Evolutionary conservation across 1,140 invertebrate genomes (phyloP).

Genomic region (Heliothis virescens): DNA sequence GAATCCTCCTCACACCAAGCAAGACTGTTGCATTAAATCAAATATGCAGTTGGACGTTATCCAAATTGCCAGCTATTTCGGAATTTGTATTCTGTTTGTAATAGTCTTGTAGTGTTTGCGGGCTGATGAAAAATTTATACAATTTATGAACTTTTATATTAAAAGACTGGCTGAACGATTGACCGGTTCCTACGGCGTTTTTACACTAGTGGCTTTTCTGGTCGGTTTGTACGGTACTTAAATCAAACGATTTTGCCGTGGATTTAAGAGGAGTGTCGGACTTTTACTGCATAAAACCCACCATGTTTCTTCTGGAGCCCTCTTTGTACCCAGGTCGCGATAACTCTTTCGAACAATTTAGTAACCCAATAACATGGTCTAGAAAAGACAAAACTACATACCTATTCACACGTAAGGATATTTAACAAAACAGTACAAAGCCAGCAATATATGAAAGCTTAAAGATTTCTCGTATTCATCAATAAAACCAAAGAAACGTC

Average conservation of each 20-base stretch:
- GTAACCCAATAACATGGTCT: too few species aligned
- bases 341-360: too few species aligned
- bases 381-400: not conserved
- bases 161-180: too few species aligned
- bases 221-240: too few species aligned
- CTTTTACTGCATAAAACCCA: too few species aligned
- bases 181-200: not conserved
- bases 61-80: slow-evolving; percentile 20
- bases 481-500: not conserved
- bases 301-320: too few species aligned
- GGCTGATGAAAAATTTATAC: slow-evolving; percentile 13
- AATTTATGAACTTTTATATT: not conserved
- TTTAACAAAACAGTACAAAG: not conserved
- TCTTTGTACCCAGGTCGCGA: too few species aligned
- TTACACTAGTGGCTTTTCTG: not conserved
- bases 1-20: not conserved
- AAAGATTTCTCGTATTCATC: not conserved
- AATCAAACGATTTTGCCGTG: too few species aligned
- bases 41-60: slow-evolving; percentile 21
- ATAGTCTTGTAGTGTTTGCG: not conserved
- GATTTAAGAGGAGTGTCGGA: too few species aligned
- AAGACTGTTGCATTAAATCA: not conserved
- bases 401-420: not conserved
- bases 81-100: slow-evolving; percentile 17
- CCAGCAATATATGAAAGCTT: not conserved